Conservation (phyloP, 1,140 invertebrate genomes). For the Diorhabda sublineata region DNA sequence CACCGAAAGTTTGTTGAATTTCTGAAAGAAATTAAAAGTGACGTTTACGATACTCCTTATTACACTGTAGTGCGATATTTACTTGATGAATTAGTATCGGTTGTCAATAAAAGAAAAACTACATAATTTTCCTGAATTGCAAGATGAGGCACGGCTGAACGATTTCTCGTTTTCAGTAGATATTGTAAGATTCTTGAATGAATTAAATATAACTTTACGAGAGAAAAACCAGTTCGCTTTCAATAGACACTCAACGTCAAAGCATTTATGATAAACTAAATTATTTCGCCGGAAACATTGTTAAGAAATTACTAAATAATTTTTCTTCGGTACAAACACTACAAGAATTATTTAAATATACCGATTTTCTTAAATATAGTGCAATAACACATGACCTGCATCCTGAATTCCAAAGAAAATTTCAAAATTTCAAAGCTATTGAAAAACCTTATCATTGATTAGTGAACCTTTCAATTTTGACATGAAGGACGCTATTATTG, state of each 20-base stretch:
- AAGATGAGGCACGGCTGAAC: conserved; percentile 7
- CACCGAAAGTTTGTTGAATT: neutral
- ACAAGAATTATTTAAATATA: conserved; percentile 20
- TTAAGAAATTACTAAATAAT: conserved; percentile 20
- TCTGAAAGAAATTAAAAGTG: neutral
- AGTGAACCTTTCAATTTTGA: no score
- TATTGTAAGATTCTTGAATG: conserved; percentile 20
- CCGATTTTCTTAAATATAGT: conserved; percentile 20
- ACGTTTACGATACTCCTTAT: neutral
- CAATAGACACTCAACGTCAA: conserved; percentile 21
- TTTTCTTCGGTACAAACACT: conserved; percentile 14
- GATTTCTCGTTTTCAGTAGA: conserved; percentile 18
- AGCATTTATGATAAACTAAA: conserved; percentile 19
- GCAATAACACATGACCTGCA: conserved; percentile 18
- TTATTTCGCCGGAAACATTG: conserved; percentile 21
- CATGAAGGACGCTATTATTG: no score
- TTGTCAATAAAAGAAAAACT: neutral
- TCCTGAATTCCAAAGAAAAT: conserved; percentile 15
- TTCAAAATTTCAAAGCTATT: conserved; percentile 4
- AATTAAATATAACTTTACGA: conserved; percentile 21
- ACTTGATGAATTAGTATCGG: neutral
- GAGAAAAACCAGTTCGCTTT: conserved; percentile 21
- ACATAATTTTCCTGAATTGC: conserved; percentile 4
- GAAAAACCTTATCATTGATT: no score
- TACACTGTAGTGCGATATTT: neutral